phyloP scores from a whole-genome alignment of 2,888 invertebrate genomes.

The Drosophila stalkeri region DNA sequence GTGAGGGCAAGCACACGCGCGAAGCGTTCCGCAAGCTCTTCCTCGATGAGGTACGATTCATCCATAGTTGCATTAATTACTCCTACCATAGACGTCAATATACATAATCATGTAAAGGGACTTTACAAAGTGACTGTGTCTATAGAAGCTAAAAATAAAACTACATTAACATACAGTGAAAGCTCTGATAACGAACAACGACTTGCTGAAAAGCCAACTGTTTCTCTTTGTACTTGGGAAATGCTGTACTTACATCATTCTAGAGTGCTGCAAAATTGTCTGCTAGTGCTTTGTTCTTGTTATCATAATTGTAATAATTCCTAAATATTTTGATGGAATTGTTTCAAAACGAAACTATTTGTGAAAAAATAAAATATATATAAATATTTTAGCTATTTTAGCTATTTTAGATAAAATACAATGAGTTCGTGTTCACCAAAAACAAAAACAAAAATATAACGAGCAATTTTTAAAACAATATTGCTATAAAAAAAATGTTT shows the following conservation, averaged over 20 bases:
- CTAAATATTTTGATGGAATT: neutral
- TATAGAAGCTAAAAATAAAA: neutral
- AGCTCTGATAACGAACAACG: neutral
- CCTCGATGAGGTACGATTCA: conserved; percentile 83
- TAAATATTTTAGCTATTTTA: no score
- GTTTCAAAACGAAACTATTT: neutral
- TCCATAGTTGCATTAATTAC: conserved; percentile 44
- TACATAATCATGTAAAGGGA: neutral
- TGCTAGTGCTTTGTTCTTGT: neutral
- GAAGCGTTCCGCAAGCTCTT: conserved; percentile 85
- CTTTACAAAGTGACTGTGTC: neutral
- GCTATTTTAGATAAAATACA: no score
- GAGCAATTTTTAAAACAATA: no score
- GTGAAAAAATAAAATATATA: no score
- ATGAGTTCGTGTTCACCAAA: no score
- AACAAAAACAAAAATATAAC: no score
- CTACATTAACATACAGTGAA: conserved; percentile 12
- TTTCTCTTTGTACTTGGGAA: neutral
- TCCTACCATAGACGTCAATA: neutral
- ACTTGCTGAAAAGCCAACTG: neutral
- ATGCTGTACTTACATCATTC: neutral
- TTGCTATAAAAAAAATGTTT: no score
- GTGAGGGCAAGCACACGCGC: conserved; percentile 85
- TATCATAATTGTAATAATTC: neutral
- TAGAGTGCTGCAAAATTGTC: neutral